These are phyloP conservation scores for Drosophila nigricruria DNA, from an alignment of 2,888 invertebrate species.

Conservation along the genomic window DNA sequence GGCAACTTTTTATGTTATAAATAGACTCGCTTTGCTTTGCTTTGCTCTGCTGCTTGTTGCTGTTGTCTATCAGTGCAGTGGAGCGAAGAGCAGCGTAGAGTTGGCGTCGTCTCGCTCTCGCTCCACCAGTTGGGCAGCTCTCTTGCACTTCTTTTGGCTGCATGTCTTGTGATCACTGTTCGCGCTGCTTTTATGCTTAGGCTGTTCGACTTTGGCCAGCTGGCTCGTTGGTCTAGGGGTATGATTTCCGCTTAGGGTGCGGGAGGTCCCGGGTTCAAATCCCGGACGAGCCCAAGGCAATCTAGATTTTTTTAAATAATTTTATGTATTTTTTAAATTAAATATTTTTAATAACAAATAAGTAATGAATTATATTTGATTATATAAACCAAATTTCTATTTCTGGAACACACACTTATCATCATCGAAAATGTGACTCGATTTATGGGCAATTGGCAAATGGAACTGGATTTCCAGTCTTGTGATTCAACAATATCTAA, in stretches of 20 bases:
- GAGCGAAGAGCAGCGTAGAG: constrained; percentile 5
- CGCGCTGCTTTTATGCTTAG: constrained; percentile 11
- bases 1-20: constrained; percentile 59
- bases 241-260: constrained; percentile 86
- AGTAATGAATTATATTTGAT: no score
- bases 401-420: not conserved
- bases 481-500: constrained; percentile 39
- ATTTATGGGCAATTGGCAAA: constrained; percentile 36
- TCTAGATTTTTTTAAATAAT: not conserved
- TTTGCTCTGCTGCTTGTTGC: constrained; percentile 14
- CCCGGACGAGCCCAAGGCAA: constrained; percentile 85
- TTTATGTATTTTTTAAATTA: constrained; percentile 4
- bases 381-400: no score
- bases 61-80: constrained; percentile 17
- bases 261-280: constrained; percentile 86
- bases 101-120: constrained; percentile 1
- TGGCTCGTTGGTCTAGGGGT: constrained; percentile 86
- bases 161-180: constrained; percentile 37
- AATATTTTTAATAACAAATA: no score
- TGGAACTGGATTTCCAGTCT: constrained; percentile 16
- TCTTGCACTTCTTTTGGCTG: constrained; percentile 33
- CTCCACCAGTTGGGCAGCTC: constrained; percentile 2
- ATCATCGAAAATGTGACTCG: constrained; percentile 31
- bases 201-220: not conserved
- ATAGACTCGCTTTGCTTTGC: constrained; percentile 44